Percentiles rank a stretch among this genome's conserved stretches.
These are phyloP conservation scores for Eumerus sabulonum DNA, from an alignment of 2,888 invertebrate genomes.

Conservation along the genomic window DNA sequence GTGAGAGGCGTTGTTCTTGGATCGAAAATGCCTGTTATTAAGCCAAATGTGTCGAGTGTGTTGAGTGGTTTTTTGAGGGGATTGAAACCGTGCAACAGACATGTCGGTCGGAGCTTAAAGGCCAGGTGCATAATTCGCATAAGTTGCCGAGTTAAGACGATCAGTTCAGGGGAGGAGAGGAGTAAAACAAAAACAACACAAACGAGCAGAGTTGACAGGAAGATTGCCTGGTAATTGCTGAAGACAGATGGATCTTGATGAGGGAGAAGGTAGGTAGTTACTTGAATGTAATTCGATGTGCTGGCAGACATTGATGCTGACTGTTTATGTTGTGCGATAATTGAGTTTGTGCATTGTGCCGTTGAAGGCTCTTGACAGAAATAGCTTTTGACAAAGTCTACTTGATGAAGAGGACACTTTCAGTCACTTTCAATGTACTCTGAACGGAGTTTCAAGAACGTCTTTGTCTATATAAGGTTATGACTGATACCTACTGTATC, in stretches of 20 bases:
- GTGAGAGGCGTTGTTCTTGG: constrained; percentile 40
- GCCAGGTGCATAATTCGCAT: constrained; percentile 53
- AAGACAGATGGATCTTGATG: constrained; percentile 6
- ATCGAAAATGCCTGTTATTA: constrained; percentile 43
- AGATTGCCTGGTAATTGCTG: constrained; percentile 49
- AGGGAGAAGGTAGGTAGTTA: constrained; percentile 3
- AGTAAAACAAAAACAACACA: too few species aligned
- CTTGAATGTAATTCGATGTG: too few species aligned
- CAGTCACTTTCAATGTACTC: too few species aligned
- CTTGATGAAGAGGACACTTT: too few species aligned
- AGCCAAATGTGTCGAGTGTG: constrained; percentile 53
- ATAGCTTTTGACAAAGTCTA: too few species aligned
- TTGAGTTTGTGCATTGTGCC: too few species aligned
- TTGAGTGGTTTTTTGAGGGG: constrained; percentile 26
- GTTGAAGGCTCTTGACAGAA: too few species aligned
- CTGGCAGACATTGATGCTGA: constrained; percentile 2
- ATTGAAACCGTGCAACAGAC: constrained; percentile 39
- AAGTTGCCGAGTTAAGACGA: constrained; percentile 43
- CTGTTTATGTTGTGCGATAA: background rate
- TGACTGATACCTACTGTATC: too few species aligned
- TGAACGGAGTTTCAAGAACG: too few species aligned
- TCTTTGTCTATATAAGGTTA: too few species aligned
- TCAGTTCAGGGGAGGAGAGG: constrained; percentile 37
- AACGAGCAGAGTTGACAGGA: constrained; percentile 54
- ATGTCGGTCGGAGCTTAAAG: background rate